Percentiles rank a stretch among this genome's conserved stretches.
Conservation (phyloP, 2,113 vertebrate species). For the Lycocorax pyrrhopterus region DNA sequence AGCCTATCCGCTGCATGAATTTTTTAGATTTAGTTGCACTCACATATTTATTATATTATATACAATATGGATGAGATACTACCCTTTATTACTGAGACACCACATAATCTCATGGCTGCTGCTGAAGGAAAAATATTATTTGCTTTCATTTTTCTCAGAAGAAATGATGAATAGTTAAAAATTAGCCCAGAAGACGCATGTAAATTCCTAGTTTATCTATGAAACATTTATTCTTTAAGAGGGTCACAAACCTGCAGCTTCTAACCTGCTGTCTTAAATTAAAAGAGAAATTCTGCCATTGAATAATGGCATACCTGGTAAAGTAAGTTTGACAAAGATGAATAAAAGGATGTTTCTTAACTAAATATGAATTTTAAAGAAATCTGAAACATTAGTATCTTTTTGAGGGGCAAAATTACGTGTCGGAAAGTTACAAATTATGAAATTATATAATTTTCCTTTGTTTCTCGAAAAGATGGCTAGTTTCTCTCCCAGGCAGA, state of each 20-base stretch:
- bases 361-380: not conserved
- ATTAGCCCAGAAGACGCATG: not conserved
- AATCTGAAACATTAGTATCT: not conserved
- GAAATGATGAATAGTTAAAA: not conserved
- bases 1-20: not conserved
- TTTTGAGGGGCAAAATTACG: not conserved
- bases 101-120: not conserved
- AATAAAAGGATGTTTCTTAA: not conserved
- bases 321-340: not conserved
- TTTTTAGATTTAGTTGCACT: not conserved
- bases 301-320: not conserved
- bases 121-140: not conserved
- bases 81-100: not conserved
- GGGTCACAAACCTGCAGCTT: not conserved
- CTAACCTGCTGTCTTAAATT: not conserved
- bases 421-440: not conserved
- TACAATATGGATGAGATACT: not conserved
- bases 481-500: not conserved
- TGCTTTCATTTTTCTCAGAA: not conserved
- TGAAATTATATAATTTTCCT: not conserved
- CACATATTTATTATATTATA: not conserved
- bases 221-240: not conserved
- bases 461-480: not conserved
- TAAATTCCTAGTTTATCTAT: not conserved
- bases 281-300: not conserved